Conservation (phyloP, 2,888 invertebrate species). For the Lasioglossum villosulum region DNA sequence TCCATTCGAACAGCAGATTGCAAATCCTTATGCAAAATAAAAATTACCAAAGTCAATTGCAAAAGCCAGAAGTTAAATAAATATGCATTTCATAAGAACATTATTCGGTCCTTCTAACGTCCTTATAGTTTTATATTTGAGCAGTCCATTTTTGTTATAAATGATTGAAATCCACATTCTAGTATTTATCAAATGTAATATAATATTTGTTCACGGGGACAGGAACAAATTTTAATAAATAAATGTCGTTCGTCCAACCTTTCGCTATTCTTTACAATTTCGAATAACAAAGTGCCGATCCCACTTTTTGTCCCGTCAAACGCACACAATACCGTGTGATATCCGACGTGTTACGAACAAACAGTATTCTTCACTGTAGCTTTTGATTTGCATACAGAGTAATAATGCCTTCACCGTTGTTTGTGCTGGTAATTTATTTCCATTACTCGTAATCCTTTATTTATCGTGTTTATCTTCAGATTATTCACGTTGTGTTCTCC, state of each 20-base stretch:
- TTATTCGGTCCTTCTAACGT: too few relatives aligned
- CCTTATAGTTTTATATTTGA: too few relatives aligned
- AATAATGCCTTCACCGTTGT: constrained; percentile 1
- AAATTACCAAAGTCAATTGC: too few relatives aligned
- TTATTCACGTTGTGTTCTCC: not conserved
- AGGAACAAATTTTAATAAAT: not conserved
- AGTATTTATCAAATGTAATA: too few relatives aligned
- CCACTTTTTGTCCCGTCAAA: not conserved
- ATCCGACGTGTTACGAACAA: not conserved
- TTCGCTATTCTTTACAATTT: not conserved
- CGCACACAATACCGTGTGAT: not conserved
- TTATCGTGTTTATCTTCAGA: constrained; percentile 9
- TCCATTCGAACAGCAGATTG: too few relatives aligned
- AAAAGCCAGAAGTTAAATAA: too few relatives aligned
- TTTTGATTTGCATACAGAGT: not conserved
- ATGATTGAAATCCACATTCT: too few relatives aligned
- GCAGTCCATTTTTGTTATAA: too few relatives aligned
- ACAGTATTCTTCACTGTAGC: not conserved
- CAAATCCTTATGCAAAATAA: too few relatives aligned
- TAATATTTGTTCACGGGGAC: too few relatives aligned
- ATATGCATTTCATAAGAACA: too few relatives aligned
- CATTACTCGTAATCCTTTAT: not conserved
- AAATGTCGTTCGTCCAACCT: not conserved
- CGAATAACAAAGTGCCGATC: not conserved
- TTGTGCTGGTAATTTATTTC: constrained; percentile 5